Base-by-base conservation (phyloP, 2,888 invertebrate genomes). In the Dioctria rufipes region DNA sequence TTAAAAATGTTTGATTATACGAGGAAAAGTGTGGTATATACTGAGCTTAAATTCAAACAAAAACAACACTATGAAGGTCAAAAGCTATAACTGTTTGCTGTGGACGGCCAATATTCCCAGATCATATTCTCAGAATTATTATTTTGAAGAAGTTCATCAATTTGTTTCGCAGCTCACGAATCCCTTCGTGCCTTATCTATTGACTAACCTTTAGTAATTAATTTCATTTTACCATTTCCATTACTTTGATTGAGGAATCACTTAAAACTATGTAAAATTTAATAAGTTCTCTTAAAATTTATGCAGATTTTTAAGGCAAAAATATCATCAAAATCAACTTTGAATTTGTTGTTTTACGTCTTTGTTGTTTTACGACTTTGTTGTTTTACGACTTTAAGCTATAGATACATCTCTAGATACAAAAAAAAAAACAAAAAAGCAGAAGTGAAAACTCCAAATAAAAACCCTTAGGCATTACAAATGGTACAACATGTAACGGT, bases 41-140 rank as follows among this genome's bases (percentile, higher is more conserved):
- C 25, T 25, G 25, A 25, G 25, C 25, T 25, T 25, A 25, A 25
- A 25, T 0, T 25, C 25, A 25, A 25, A 25, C 25, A 25, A 25
- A 25, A 25, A 25, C 25, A 25, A 25, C 25, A 25, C 25, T 25
- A 25, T 25, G 25, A 2, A 25, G 2, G 25, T 25, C 25, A 25
- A 25, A 2, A 25, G 25, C 25, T 25, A 25, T 25, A 25, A 25
- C 25, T 25, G 25, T 25, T 25, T 25, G 25, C 1, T 25, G 25
- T 25, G 2, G 25, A 25, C 25, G 2, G 25, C 2, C 25, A 25
- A 25, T 25, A 90, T 90, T 90, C 90, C 90, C 90, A 90, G 90
- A 91, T 90, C 90, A 90, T 90, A 90, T 91, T 73, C 42, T 90
- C 90, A 90, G 90, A 69, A 80, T 54, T 58, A 54, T 80, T 25